Conservation (phyloP, 92 coral and sea anemone species). For the Epizoanthus fatuus region DNA sequence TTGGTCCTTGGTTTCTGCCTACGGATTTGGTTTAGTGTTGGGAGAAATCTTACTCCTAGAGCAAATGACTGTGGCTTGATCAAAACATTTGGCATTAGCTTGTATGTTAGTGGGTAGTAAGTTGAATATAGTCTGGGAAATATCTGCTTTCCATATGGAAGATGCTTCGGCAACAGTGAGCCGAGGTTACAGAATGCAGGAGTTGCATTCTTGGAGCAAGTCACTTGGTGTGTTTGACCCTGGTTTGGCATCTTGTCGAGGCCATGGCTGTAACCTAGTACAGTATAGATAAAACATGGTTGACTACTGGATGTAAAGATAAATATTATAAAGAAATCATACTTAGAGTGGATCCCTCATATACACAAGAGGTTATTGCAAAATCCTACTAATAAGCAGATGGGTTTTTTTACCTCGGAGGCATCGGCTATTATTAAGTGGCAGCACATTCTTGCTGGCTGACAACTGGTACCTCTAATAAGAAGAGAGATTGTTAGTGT, state of each 20-base stretch:
- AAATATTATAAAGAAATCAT: no score
- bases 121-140: neutral
- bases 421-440: slow-evolving; percentile 13
- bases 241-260: neutral
- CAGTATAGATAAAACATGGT: no score
- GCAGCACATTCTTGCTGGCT: neutral
- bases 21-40: slow-evolving; percentile 92
- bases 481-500: neutral
- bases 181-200: neutral
- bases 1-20: slow-evolving; percentile 90
- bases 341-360: no score
- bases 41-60: slow-evolving; percentile 71
- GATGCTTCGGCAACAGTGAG: no score
- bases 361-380: no score
- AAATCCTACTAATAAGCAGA: no score
- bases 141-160: neutral
- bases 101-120: slow-evolving; percentile 4
- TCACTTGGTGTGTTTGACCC: neutral
- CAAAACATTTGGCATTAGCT: slow-evolving; percentile 21
- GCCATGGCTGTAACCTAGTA: neutral
- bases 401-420: neutral
- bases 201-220: neutral
- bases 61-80: slow-evolving; percentile 29
- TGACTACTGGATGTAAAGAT: no score
- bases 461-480: neutral